phyloP scores from a whole-genome alignment of 2,113 vertebrate genomes.

The Nesospiza acunhae region DNA sequence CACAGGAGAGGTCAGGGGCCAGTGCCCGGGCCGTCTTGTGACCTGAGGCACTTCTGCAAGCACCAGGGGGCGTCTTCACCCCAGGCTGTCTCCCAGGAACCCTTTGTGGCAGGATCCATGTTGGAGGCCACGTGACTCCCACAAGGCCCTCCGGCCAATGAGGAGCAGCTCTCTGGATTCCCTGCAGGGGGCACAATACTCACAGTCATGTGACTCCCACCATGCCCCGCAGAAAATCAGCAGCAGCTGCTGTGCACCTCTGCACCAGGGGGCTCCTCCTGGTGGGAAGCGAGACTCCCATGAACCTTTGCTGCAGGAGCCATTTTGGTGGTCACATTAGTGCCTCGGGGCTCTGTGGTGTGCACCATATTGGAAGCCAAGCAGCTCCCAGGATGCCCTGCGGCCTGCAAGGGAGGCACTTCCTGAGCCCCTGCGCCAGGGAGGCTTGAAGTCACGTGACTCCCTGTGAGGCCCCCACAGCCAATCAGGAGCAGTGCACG shows the following conservation, averaged over 20 bases:
- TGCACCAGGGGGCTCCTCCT: neutral
- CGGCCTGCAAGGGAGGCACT: neutral
- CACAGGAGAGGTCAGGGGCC: neutral
- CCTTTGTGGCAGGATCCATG: neutral
- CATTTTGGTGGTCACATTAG: neutral
- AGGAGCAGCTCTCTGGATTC: neutral
- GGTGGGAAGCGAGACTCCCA: neutral
- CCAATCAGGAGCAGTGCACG: neutral
- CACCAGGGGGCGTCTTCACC: no score
- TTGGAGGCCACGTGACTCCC: neutral
- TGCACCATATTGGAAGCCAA: accelerated
- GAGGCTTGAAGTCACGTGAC: neutral
- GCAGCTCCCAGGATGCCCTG: neutral
- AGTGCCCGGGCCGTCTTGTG: neutral
- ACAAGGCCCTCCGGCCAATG: neutral
- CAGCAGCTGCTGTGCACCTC: neutral
- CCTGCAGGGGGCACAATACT: neutral
- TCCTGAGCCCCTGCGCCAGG: neutral
- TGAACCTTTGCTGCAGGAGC: neutral
- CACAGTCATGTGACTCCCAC: neutral
- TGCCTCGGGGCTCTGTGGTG: accelerated
- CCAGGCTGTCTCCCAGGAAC: neutral
- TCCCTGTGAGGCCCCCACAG: neutral
- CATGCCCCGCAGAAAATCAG: neutral
- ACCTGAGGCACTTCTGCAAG: neutral